phyloP scores from a whole-genome alignment of 2,797 vertebrate genomes.

The Pyrocephalus nanus region DNA sequence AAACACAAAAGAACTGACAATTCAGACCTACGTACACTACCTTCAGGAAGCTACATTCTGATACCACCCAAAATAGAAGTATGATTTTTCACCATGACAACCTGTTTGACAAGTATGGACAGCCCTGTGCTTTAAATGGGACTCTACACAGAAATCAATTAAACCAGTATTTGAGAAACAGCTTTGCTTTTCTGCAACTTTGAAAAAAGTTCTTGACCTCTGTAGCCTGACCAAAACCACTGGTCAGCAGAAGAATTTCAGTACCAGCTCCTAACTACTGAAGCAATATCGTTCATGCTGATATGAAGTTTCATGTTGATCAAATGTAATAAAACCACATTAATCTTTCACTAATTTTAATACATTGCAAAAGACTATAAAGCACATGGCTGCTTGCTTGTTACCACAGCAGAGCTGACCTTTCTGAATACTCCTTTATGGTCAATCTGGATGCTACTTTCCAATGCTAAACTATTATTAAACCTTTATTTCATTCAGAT shows the following conservation, averaged over 20 bases:
- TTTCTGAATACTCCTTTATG: background rate
- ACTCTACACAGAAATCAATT: background rate
- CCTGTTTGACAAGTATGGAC: background rate
- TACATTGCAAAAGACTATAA: background rate
- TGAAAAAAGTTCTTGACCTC: background rate
- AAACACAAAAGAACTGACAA: background rate
- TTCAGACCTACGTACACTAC: background rate
- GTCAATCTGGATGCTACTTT: background rate
- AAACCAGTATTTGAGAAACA: background rate
- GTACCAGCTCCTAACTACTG: background rate
- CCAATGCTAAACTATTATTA: background rate
- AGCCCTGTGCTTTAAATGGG: background rate
- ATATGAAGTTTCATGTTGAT: background rate
- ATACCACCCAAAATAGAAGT: background rate
- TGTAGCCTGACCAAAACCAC: background rate
- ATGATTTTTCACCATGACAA: accelerated
- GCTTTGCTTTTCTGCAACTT: background rate
- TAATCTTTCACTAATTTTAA: conserved; percentile 7
- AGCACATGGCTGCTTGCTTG: background rate
- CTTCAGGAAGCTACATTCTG: background rate
- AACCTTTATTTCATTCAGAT: background rate
- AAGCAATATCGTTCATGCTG: background rate
- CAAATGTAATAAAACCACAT: background rate
- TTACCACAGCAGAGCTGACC: background rate
- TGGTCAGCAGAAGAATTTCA: background rate